Evolutionary conservation across 1,140 invertebrate genomes (phyloP), one percentile per base, ranked within the genome.

Genomic region (Neocloeon triangulifer): DNA sequence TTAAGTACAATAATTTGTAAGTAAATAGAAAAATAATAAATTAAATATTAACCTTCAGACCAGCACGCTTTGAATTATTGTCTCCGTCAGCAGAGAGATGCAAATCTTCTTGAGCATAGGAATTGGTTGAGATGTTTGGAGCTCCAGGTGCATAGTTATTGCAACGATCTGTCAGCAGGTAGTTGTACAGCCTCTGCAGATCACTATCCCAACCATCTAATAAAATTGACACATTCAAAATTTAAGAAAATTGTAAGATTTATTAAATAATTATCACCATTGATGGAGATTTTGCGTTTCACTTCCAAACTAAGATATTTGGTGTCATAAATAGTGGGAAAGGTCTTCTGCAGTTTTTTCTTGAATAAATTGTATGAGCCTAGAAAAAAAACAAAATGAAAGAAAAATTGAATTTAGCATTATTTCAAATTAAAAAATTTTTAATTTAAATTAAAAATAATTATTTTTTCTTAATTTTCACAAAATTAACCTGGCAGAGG

Each of bases 251-350:
- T 12, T 1, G 23, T 30, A 9, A 9, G 25, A 10, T 20, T 36
- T 30, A 18, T 25, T 32, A 3, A n/a, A 15, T 12, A 27, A 30
- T 19, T 3, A 30, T 32, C 19, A 7, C 8, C 22, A 23, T 23
- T 23, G 8, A 23, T 52, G 3, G 48, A 51, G 16, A 64, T 34
- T 23, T 46, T 37, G 21, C 42, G 49, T 14, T 39, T 49, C 41
- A 73, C 45, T 39, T 62, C 48, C 53, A 59, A 60, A 35, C 64
- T 66, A 16, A 81, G 58, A 38, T 55, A 57, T 51, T 77, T 80
- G 0, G 75, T 81, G 41, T 81, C 76, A 47, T 59, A 77, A 23
- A 80, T 54, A 15, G 40, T 32, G 8, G 76, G 75, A 52, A 80
- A 76, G 12, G 74, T 30, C 25, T 46, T 37, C 36, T 67, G 51